Percentiles rank a stretch among this genome's conserved stretches.
Conservation (phyloP, 1,140 invertebrate genomes). For the Megathymus violae region DNA sequence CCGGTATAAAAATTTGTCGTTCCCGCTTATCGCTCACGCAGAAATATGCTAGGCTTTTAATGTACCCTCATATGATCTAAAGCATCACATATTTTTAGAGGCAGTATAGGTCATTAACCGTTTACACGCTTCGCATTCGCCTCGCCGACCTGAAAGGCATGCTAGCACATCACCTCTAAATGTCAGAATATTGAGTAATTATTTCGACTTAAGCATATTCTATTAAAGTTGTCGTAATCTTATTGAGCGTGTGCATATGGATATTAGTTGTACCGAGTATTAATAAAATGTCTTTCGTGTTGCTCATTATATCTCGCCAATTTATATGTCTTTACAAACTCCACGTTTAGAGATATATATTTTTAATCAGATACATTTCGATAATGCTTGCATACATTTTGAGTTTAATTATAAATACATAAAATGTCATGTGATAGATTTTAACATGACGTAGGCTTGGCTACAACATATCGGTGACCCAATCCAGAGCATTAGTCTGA, state of each 20-base stretch:
- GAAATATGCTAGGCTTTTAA: neutral
- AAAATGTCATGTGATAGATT: no score
- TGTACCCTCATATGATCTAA: neutral
- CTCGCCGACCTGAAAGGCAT: constrained; percentile 48
- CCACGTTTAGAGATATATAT: no score
- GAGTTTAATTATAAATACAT: no score
- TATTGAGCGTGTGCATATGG: neutral
- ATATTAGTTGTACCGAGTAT: neutral
- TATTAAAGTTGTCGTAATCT: constrained; percentile 32
- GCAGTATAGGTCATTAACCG: constrained; percentile 43
- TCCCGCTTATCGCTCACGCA: neutral
- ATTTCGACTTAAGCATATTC: constrained; percentile 37
- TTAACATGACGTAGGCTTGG: no score
- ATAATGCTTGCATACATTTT: no score
- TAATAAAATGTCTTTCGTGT: constrained; percentile 6
- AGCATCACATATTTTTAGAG: neutral
- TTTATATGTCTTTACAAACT: no score
- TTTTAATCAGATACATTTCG: no score
- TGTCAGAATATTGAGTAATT: constrained; percentile 54
- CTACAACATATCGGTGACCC: no score
- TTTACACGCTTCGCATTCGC: constrained; percentile 31
- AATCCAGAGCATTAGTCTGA: no score
- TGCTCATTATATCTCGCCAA: no score
- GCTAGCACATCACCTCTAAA: constrained; percentile 46
- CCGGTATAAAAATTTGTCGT: no score